These are phyloP conservation scores for Pachyrhynchus sulphureomaculatus DNA, from an alignment of 1,140 invertebrate genomes.

Conservation along the genomic window DNA sequence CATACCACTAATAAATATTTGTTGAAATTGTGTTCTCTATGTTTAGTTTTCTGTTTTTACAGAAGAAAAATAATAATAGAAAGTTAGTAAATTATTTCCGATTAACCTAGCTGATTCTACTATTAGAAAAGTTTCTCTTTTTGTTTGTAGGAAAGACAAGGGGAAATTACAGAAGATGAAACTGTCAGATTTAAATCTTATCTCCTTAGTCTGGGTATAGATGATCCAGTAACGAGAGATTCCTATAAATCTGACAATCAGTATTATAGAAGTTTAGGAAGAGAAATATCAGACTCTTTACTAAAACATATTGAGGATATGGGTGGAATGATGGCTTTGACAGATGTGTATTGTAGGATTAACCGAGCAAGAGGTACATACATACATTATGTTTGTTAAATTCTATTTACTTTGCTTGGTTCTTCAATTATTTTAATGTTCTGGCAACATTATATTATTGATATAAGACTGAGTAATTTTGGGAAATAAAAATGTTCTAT, in stretches of 20 bases:
- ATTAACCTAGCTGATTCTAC: too few relatives aligned
- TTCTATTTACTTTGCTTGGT: neutral
- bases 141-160: conserved; percentile 80
- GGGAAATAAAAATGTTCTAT: too few relatives aligned
- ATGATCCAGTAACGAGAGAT: conserved; percentile 94
- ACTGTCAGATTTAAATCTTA: conserved; percentile 95
- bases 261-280: conserved; percentile 85
- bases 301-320: conserved; percentile 82
- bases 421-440: too few relatives aligned
- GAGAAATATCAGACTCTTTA: conserved; percentile 82
- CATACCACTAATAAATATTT: too few relatives aligned
- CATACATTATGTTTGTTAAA: neutral
- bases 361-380: conserved; percentile 75
- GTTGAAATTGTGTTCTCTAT: too few relatives aligned
- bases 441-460: too few relatives aligned
- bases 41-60: too few relatives aligned
- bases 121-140: too few relatives aligned
- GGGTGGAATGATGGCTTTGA: conserved; percentile 94
- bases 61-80: too few relatives aligned
- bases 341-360: conserved; percentile 95
- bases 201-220: conserved; percentile 93
- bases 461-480: too few relatives aligned
- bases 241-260: conserved; percentile 82
- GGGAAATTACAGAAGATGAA: conserved; percentile 96
- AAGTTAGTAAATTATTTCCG: too few relatives aligned